Conservation (phyloP, 2,113 vertebrate species). For the Solea solea region DNA sequence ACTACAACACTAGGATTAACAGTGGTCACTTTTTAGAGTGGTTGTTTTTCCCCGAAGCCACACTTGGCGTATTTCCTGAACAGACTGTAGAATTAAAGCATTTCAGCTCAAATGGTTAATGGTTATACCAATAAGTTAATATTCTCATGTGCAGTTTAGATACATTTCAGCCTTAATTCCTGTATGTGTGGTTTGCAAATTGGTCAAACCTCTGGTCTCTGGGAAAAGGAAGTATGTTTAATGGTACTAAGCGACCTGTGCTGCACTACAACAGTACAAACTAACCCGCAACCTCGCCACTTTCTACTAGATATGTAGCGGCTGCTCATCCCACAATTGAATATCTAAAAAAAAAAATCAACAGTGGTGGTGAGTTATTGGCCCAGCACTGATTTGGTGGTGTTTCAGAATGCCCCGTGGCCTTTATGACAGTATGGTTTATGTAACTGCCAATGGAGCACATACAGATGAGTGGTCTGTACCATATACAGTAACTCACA, state of each 20-base stretch:
- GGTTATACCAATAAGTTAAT: no score
- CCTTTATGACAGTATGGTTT: constrained; percentile 70
- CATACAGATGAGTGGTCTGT: constrained; percentile 64
- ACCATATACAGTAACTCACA: constrained; percentile 22
- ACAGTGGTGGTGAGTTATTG: constrained; percentile 60
- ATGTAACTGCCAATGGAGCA: constrained; percentile 71
- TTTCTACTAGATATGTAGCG: constrained; percentile 38
- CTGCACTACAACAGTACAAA: constrained; percentile 36
- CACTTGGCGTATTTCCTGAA: no score
- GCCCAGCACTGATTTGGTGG: constrained; percentile 69
- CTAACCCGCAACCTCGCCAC: constrained; percentile 29
- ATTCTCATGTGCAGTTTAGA: neutral
- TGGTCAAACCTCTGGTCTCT: neutral
- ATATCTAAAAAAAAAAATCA: constrained; percentile 46
- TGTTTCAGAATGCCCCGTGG: constrained; percentile 61
- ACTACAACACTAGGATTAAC: no score
- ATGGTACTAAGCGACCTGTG: constrained; percentile 47
- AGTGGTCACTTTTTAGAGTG: no score
- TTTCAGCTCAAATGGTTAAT: no score
- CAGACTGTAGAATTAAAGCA: no score
- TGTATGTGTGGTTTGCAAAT: neutral
- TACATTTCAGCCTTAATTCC: constrained; percentile 12
- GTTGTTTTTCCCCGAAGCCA: no score
- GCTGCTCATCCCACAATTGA: constrained; percentile 46
- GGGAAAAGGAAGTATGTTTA: constrained; percentile 35